Conservation (phyloP, 2,797 vertebrate genomes). For the Pogonophryne albipinna region DNA sequence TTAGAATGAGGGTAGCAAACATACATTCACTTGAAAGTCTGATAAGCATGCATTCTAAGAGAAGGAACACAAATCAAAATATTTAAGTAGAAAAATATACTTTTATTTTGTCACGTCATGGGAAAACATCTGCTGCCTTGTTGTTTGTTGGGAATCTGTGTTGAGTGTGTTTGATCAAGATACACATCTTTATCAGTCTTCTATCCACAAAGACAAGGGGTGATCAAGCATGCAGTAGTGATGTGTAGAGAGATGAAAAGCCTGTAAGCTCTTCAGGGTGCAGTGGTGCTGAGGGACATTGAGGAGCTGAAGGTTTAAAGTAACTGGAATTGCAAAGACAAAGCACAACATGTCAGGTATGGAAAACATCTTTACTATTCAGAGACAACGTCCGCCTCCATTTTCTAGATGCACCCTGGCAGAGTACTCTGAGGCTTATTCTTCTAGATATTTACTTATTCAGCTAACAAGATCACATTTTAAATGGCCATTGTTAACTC, state of each 20-base stretch:
- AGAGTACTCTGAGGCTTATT: background rate
- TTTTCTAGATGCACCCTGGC: conserved; percentile 15
- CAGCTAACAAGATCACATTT: conserved; percentile 6
- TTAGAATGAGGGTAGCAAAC: conserved; percentile 27
- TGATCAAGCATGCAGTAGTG: conserved; percentile 51
- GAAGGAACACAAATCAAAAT: background rate
- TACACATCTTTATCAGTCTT: conserved; percentile 55
- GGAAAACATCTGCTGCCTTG: background rate
- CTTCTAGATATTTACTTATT: conserved; percentile 25
- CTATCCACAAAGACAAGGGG: conserved; percentile 56
- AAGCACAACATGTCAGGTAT: conserved; percentile 23
- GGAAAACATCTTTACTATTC: conserved; percentile 40
- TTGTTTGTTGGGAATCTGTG: background rate
- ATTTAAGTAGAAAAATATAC: conserved; percentile 7
- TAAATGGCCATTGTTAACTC: background rate
- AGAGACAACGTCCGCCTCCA: background rate
- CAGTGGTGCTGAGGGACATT: conserved; percentile 16
- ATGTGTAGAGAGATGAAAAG: conserved; percentile 54
- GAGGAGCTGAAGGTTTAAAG: conserved; percentile 33
- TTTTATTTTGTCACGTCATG: conserved; percentile 5
- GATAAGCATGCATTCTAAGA: conserved; percentile 24
- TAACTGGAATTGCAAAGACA: conserved; percentile 21
- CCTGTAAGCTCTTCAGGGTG: conserved; percentile 24
- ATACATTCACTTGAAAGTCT: conserved; percentile 40
- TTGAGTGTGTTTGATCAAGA: conserved; percentile 52